phyloP scores from a whole-genome alignment of 2,888 invertebrate species.

The Netelia inedita region DNA sequence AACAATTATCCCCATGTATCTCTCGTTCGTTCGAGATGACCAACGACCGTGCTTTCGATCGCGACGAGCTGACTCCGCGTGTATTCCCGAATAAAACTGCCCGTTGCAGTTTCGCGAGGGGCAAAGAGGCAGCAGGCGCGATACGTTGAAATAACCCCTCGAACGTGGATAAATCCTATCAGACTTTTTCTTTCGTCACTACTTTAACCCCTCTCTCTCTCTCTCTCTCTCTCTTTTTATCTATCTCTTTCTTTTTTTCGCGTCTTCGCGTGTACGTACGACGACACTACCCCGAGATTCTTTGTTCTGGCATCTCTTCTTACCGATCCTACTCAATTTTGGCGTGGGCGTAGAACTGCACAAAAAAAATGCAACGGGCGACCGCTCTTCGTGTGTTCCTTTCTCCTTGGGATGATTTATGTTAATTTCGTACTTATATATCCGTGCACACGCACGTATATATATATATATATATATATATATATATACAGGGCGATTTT shows the following conservation, averaged over 20 bases:
- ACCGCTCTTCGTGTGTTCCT: conserved; percentile 8
- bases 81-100: neutral
- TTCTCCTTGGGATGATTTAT: conserved; percentile 37
- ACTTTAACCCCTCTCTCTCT: neutral
- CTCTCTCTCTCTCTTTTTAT: neutral
- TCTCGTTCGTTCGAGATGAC: neutral
- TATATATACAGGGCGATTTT: no score
- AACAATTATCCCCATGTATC: no score
- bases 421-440: conserved; percentile 29
- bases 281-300: neutral
- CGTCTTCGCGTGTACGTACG: neutral
- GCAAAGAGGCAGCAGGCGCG: neutral
- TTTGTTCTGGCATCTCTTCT: neutral
- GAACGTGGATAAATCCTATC: conserved; percentile 35
- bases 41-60: neutral
- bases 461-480: neutral
- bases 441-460: neutral
- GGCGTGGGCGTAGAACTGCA: conserved; percentile 24
- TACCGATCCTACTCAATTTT: neutral
- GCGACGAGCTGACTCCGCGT: neutral
- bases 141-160: neutral
- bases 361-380: conserved; percentile 10
- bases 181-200: conserved; percentile 11
- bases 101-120: conserved; percentile 11
- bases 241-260: neutral